Evolutionary conservation across 2,888 invertebrate genomes (phyloP), one percentile per base, ranked within the genome.

Genomic region (Lasioglossum vierecki): DNA sequence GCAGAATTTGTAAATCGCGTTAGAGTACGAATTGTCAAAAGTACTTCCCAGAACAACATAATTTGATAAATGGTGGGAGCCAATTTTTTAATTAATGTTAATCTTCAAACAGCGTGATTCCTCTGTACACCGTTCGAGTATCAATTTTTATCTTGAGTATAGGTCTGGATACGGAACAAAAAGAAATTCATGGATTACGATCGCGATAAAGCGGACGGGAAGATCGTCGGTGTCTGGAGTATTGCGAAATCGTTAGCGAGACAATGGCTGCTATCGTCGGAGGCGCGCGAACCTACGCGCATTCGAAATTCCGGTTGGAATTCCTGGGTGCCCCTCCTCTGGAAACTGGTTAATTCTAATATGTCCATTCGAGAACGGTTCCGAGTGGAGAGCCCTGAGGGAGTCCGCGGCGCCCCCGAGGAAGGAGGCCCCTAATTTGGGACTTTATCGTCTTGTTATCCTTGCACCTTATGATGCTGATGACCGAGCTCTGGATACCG

Each of bases 361-460:
- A 73, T 70, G 73, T 30, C 77, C 75, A 76, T 84, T 84, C 22
- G 4, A 26, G 39, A 72, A 41, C 63, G 39, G 15, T n/a, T 35
- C 71, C 1, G 57, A 57, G 22, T n/a, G 41, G n/a, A n/a, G 39
- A 46, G 72, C 46, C 46, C 49, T 57, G 73, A 26, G 39, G 35
- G 35, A 35, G 26, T 35, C 39, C 57, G 72, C 72, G 81, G 76
- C 85, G 80, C 66, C 75, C 75, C 77, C 46, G 46, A 60, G 80
- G 66, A 77, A 85, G 75, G 66, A 41, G 80, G 68, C 72, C 87
- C 87, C 88, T 87, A 91, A 89, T 91, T 91, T 89, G 89, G 89
- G 85, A 91, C 89, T 91, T 92, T 91, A 92, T 91, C 91, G 87
- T 88, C 91, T 88, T 89, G 91, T 92, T 91, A 91, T 91, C 91